Percentiles rank a stretch among this genome's conserved stretches.
Evolutionary conservation across 2,797 vertebrate genomes (phyloP).

Genomic region (Siniperca undulata): DNA sequence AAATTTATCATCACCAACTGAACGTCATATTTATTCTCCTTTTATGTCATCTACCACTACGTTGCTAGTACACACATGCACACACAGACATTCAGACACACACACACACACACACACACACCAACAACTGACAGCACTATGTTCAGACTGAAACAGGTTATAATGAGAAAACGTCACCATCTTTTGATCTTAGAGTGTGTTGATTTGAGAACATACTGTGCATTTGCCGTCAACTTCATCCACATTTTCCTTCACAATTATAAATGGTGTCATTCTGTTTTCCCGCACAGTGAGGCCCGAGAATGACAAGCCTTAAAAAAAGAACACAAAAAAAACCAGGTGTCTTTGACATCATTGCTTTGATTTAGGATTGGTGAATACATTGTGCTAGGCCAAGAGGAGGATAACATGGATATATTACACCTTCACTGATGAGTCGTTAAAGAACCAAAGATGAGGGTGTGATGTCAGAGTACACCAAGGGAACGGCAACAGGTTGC

Average conservation of each 20-base stretch:
- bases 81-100: constrained; percentile 1
- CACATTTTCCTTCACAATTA: neutral
- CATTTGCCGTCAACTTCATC: neutral
- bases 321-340: neutral
- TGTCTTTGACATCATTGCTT: constrained; percentile 20
- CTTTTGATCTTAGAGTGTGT: neutral
- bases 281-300: neutral
- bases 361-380: constrained; percentile 7
- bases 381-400: neutral
- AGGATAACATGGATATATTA: constrained; percentile 20
- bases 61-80: neutral
- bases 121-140: neutral
- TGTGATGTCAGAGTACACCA: constrained; percentile 30
- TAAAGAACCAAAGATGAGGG: constrained; percentile 23
- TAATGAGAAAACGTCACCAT: neutral
- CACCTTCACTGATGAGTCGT: constrained; percentile 16
- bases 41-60: neutral
- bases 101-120: neutral
- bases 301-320: neutral
- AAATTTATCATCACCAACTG: neutral
- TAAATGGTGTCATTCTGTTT: constrained; percentile 6
- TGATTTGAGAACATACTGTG: constrained; percentile 15
- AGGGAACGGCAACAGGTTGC: constrained; percentile 23
- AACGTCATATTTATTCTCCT: neutral
- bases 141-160: constrained; percentile 5